Percentiles rank a stretch among this genome's conserved stretches.
phyloP scores from a whole-genome alignment of 1,140 invertebrate genomes.

The Chionoecetes opilio region DNA sequence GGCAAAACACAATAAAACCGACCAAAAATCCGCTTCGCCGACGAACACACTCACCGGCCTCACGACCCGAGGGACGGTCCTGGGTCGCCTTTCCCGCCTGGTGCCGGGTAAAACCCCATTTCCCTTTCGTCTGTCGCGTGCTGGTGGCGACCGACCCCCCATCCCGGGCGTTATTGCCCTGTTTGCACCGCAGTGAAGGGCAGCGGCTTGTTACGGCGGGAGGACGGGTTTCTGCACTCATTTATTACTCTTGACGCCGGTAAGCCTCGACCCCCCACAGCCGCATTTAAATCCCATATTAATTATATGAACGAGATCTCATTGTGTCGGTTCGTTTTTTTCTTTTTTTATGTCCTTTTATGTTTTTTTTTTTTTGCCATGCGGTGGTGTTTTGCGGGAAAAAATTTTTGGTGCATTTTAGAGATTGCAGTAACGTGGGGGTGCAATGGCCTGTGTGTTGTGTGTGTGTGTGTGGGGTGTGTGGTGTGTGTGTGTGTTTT shows the following conservation, averaged over 20 bases:
- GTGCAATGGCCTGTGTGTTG: neutral
- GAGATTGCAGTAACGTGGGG: too few relatives aligned
- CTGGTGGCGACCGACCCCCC: neutral
- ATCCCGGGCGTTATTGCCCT: neutral
- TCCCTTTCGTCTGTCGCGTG: neutral
- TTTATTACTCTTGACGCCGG: neutral
- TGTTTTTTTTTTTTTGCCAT: neutral
- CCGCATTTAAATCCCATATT: neutral
- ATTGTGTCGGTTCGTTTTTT: neutral
- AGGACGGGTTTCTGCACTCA: neutral
- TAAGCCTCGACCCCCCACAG: neutral
- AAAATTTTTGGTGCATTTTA: too few relatives aligned
- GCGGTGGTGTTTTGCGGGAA: too few relatives aligned
- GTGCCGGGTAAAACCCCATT: neutral
- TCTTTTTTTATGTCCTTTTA: neutral
- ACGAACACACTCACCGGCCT: too few relatives aligned
- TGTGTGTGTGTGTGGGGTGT: slow-evolving; percentile 19
- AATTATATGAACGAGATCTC: slow-evolving; percentile 30
- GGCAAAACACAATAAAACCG: neutral
- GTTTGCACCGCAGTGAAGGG: neutral
- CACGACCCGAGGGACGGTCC: neutral
- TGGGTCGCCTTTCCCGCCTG: neutral
- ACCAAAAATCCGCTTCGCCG: neutral
- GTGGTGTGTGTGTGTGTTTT: neutral
- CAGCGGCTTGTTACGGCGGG: neutral